Base-by-base conservation (phyloP, 2,797 vertebrate genomes). In the Phaenicophaeus curvirostris region DNA sequence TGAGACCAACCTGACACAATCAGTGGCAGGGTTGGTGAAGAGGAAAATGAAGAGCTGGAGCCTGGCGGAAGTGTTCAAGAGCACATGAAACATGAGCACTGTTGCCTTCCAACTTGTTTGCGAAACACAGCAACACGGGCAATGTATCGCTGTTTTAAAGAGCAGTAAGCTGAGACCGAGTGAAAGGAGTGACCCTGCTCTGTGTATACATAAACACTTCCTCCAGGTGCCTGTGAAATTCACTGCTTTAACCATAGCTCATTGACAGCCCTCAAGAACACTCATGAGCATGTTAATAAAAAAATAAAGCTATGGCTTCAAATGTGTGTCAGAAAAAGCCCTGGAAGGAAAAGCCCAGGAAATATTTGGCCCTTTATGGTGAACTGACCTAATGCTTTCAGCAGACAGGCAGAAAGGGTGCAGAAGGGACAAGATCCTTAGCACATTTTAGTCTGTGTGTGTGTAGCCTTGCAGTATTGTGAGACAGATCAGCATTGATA, bases 141-240 rank as follows among this genome's bases (percentile, higher is more conserved):
- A 21, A 23, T 6, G 51, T 39, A 10, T n/a, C 0, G 0, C 63
- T 46, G 66, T 53, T 37, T 87, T 81, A 59, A 67, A 86, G 83
- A 95, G 81, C 59, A 11, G 94, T 88, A 94, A 95, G 20, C 77
- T 79, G 92, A 96, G 90, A 90, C 88, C 2, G 0, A 63, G 86
- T 2, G 3, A 85, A 78, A 50, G 83, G 59, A 25, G 24, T 75
- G 86, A 87, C 61, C 57, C 55, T 11, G 8, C 77, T 82, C 50
- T 57, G 77, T 87, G 86, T 82, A 85, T 74, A 67, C 63, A 89
- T 51, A 79, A 93, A 93, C 59, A 30, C 74, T 90, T 96, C 86
- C 80, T 87, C 73, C 63, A 48, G 77, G 67, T 75, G 67, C 63
- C 86, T 83, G 44, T 55, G 74, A 89, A 81, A 89, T 71, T 68